These are phyloP conservation scores for Marcusenius ussheri DNA, from an alignment of 2,113 vertebrate species.

Conservation along the genomic window DNA sequence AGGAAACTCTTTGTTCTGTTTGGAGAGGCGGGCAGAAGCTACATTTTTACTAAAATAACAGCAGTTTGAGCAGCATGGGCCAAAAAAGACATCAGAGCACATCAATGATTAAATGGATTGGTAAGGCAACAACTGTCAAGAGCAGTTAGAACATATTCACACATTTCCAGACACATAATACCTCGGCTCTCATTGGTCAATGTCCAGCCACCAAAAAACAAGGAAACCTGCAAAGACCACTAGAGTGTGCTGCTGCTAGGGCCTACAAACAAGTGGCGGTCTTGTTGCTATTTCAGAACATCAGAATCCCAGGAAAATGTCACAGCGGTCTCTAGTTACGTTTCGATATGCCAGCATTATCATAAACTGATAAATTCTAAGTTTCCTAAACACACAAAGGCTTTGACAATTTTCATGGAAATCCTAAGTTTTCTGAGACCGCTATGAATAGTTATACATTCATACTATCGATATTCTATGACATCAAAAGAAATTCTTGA, in stretches of 20 bases:
- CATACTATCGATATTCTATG: no score
- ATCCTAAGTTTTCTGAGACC: background rate
- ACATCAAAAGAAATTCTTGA: background rate
- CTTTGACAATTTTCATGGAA: background rate
- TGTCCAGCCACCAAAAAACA: constrained; percentile 56
- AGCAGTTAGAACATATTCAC: constrained; percentile 27
- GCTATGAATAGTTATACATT: background rate
- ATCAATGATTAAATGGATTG: background rate
- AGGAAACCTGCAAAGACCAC: constrained; percentile 59
- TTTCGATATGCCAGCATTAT: constrained; percentile 41
- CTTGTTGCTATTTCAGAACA: background rate
- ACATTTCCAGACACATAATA: constrained; percentile 35
- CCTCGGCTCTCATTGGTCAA: constrained; percentile 60
- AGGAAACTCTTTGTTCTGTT: background rate
- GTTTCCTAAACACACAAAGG: background rate
- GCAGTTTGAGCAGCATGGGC: background rate
- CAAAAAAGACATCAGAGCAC: background rate
- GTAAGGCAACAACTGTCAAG: background rate
- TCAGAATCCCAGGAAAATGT: background rate
- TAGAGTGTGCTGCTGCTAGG: constrained; percentile 55
- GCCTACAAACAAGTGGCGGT: background rate
- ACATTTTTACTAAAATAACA: background rate
- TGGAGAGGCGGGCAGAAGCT: background rate
- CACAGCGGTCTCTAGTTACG: constrained; percentile 42
- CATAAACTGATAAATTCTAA: background rate